A percentile compares a stretch with the other conserved stretches of the same genome.
Evolutionary conservation across 2,797 vertebrate genomes (phyloP).

Genomic region (Peromyscus eremicus): DNA sequence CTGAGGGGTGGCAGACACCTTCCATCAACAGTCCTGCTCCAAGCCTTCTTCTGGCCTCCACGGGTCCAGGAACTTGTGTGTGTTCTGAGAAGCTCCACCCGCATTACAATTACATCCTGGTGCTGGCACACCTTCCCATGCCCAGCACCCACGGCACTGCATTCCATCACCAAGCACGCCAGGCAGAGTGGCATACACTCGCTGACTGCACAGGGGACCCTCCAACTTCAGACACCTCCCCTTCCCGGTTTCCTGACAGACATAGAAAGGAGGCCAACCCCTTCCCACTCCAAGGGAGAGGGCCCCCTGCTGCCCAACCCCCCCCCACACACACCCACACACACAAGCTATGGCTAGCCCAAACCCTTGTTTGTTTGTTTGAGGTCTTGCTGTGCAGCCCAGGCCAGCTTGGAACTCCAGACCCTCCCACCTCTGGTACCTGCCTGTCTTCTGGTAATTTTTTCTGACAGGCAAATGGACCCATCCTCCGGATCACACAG

Average conservation of each 20-base stretch:
- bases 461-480: not conserved
- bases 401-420: not conserved
- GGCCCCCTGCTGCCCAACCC: not conserved
- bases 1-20: not conserved
- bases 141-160: not conserved
- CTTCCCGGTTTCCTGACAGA: not conserved
- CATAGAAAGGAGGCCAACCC: too few relatives aligned
- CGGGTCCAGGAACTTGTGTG: not conserved
- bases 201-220: not conserved
- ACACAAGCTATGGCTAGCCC: not conserved
- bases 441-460: not conserved
- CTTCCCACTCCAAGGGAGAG: not conserved
- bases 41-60: not conserved
- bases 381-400: not conserved
- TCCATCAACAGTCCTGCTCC: not conserved
- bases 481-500: not conserved
- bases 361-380: not conserved
- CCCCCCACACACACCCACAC: not conserved
- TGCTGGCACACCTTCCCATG: rapidly evolving
- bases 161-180: not conserved
- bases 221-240: not conserved
- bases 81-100: not conserved
- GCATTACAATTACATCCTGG: not conserved
- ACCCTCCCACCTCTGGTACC: not conserved
- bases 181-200: not conserved